Evolutionary conservation across 92 coral and sea anemone species (phyloP), one percentile per base, ranked within the genome.

Genomic region (Bergia puertoricense): DNA sequence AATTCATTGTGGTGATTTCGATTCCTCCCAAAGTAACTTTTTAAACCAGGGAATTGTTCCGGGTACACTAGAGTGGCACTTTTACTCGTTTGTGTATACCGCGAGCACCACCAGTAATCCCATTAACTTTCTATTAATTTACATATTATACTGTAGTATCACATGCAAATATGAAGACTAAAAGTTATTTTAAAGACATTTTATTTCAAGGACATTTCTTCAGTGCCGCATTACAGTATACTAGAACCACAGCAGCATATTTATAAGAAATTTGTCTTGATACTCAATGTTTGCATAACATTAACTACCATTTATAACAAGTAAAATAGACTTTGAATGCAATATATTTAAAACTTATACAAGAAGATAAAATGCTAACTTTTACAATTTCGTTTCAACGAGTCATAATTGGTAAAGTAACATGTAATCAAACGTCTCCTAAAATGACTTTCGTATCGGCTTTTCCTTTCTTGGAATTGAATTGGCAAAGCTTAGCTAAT

Each of bases 111-210:
- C 10, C 66, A 57, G 66, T 57, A 57, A 57, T 18, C 66, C 66
- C 66, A 9, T 57, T 18, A 18, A 57, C 66, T 57, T 57, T 18
- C 18, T 30, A 30, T 30, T 30, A 30, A 18, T 2, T 0, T 0
- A 57, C 18, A 7, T 73, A 23, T 9, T 30, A 30, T 30, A 73
- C 77, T 73, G 42, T 36, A 73, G 36, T 73, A 73, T 73, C 77
- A 73, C 42, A 73, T 73, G 77, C 44, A 73, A 73, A 73, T 38
- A 73, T 73, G 40, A 73, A 73, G 5, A 73, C 77, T 4, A 73
- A 38, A 36, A 36, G 42, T 73, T 73, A 7, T 73, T 73, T 73
- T 16, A 38, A 73, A 73, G 11, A n/a, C 42, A 73, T 73, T 73
- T 71, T 18, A 71, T 71, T 73, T 23, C 66, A 57, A 57, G 66